Evolutionary conservation across 2,797 vertebrate genomes (phyloP).

Genomic region (Phataginus tetradactyla): DNA sequence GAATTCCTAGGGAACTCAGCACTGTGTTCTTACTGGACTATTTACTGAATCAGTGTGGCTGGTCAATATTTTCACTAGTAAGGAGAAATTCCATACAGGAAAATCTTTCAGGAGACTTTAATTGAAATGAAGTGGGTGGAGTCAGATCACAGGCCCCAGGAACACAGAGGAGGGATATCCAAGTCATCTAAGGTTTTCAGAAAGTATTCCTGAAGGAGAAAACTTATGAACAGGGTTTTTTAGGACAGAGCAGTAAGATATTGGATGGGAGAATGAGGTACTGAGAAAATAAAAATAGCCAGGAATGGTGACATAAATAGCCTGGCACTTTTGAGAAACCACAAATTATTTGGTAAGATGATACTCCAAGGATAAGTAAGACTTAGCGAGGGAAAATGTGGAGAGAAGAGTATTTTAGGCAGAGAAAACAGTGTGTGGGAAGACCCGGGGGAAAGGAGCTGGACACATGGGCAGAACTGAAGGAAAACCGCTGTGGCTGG

Average conservation of each 20-base stretch:
- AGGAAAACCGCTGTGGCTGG: background rate
- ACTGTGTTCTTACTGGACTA: background rate
- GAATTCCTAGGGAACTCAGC: constrained; percentile 17
- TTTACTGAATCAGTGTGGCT: constrained; percentile 43
- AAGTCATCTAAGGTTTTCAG: background rate
- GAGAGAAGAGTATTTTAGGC: constrained; percentile 46
- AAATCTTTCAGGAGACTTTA: background rate
- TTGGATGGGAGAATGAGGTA: background rate
- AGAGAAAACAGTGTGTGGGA: constrained; percentile 69
- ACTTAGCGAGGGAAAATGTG: background rate
- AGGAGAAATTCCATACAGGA: constrained; percentile 48
- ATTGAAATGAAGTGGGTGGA: background rate
- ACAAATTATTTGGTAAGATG: constrained; percentile 45
- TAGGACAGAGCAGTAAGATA: background rate
- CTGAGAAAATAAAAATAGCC: constrained; percentile 53
- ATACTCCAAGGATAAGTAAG: constrained; percentile 48
- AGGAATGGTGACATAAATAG: constrained; percentile 41
- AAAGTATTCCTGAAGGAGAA: background rate
- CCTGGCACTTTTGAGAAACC: constrained; percentile 42
- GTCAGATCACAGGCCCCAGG: background rate
- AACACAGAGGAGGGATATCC: background rate
- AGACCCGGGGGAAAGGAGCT: background rate
- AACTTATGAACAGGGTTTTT: background rate
- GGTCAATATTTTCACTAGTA: constrained; percentile 58
- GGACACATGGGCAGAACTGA: background rate